Evolutionary conservation across 2,797 vertebrate species (phyloP).

Genomic region (Acanthopagrus latus): DNA sequence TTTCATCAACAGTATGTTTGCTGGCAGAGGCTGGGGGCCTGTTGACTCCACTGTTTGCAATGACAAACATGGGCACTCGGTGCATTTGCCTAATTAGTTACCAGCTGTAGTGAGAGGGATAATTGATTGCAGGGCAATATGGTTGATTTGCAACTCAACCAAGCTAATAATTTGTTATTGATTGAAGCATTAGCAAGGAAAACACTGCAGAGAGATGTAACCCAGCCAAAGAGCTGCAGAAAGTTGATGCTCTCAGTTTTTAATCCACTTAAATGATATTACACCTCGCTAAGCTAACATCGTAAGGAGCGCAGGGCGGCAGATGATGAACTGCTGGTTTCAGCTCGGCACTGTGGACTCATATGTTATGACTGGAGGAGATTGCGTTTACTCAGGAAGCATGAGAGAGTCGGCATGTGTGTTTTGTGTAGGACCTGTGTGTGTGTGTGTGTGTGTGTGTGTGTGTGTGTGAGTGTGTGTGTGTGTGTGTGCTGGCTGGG

Average conservation of each 20-base stretch:
- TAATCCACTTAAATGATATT: constrained; percentile 75
- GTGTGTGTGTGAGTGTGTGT: not conserved
- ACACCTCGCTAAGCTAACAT: constrained; percentile 68
- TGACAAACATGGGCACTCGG: constrained; percentile 59
- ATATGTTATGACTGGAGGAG: constrained; percentile 65
- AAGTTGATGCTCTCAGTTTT: constrained; percentile 69
- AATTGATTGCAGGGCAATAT: constrained; percentile 80
- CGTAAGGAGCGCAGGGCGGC: constrained; percentile 26
- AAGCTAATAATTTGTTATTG: constrained; percentile 86
- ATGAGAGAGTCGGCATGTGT: constrained; percentile 21
- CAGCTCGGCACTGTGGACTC: constrained; percentile 49
- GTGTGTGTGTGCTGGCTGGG: not conserved
- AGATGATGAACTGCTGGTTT: constrained; percentile 73
- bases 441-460: constrained; percentile 7
- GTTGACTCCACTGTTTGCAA: constrained; percentile 61
- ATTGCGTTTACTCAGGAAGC: constrained; percentile 64
- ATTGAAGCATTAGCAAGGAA: constrained; percentile 76
- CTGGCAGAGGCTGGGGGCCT: constrained; percentile 29
- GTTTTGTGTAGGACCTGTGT: not conserved
- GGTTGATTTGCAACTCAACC: constrained; percentile 83
- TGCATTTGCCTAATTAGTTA: constrained; percentile 79
- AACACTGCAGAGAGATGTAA: constrained; percentile 59
- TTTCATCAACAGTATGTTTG: constrained; percentile 48
- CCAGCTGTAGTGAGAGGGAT: constrained; percentile 64
- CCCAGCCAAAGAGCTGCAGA: constrained; percentile 50